Base-by-base conservation (phyloP, 1,140 invertebrate genomes). In the Eriosoma lanigerum region DNA sequence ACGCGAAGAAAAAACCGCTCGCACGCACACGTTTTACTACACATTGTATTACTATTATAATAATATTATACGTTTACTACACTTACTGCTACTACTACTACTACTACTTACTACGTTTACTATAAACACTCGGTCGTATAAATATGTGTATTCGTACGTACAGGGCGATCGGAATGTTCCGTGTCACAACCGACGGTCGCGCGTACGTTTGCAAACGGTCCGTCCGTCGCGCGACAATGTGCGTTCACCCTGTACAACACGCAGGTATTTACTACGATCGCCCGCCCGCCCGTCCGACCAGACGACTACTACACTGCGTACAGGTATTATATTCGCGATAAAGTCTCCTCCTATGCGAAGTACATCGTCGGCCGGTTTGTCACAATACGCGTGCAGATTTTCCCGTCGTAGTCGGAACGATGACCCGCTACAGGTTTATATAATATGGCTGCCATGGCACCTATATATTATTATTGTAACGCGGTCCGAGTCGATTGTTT, bases 361-460 rank as follows among this genome's bases (percentile, higher is more conserved):
- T 38, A 38, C 32, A 38, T 38, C 8, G 32, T 8, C 46, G 24
- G 66, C 66, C 66, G 66, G 66, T 70, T 50, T 48, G 44, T 70
- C 44, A 50, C 66, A 50, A 70, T 13, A 32, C 10, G 64, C 64
- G n/a, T 66, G 64, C 64, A 66, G 32, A 66, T 68, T 68, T 68
- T 4, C 38, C 64, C 44, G 21, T 26, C 19, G 38, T 70, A 44
- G 19, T 66, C 38, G 24, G 66, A 44, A 70, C 66, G 66, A 70
- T 70, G 66, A 48, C 66, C 66, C 66, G 13, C 13, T 32, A n/a
- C 26, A 19, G 15, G 15, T 52, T 8, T 21, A n/a, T 5, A n/a
- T 54, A 54, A 21, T 21, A 19, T 52, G 58, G 15, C 13, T 58
- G 58, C 24, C 32, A 8, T 38, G 8, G 3, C 8, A 60, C 24